Evolutionary conservation across 1,140 invertebrate species (phyloP).

Genomic region (Coptotermes formosanus): DNA sequence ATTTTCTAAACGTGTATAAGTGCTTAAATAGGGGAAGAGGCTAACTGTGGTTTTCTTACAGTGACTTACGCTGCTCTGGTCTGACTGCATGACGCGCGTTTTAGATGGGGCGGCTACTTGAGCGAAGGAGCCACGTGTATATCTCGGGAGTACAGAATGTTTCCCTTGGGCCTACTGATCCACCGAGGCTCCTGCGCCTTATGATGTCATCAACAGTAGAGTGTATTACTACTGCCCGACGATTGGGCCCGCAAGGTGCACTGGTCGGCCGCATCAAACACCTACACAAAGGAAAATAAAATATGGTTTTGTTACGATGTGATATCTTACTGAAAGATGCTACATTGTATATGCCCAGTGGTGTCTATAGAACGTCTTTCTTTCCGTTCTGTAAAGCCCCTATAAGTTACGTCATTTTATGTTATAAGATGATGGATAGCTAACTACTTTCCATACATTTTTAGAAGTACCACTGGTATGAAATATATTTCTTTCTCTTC

Average conservation of each 20-base stretch:
- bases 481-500: neutral
- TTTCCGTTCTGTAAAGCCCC: neutral
- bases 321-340: neutral
- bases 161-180: conserved; percentile 4
- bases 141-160: neutral
- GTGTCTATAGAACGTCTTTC: neutral
- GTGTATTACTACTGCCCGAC: neutral
- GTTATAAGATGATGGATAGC: neutral
- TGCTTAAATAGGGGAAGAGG: too few relatives aligned
- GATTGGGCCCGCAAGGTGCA: neutral
- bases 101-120: neutral
- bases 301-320: neutral
- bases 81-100: neutral
- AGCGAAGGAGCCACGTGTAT: neutral
- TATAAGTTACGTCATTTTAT: neutral
- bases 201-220: neutral
- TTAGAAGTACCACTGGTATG: neutral
- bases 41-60: neutral
- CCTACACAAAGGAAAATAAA: neutral
- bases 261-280: neutral
- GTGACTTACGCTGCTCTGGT: neutral
- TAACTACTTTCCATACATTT: neutral
- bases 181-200: neutral
- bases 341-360: neutral
- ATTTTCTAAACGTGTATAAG: neutral